Evolutionary conservation across 2,113 vertebrate genomes (phyloP).

Genomic region (Erythrolamprus reginae): DNA sequence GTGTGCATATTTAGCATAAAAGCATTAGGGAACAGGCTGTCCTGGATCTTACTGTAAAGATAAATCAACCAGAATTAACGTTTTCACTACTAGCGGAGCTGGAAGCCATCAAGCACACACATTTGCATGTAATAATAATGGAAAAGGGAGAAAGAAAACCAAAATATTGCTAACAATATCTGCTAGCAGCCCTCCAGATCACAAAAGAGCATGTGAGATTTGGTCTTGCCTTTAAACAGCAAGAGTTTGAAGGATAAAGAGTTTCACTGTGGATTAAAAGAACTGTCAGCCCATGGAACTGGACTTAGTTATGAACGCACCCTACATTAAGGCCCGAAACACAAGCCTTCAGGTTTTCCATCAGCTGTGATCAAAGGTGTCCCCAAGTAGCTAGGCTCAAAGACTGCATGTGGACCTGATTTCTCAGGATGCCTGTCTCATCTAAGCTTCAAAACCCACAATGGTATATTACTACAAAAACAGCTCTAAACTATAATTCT

Average conservation of each 20-base stretch:
- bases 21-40: slow-evolving; percentile 54
- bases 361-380: background rate
- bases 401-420: background rate
- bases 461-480: too few relatives aligned
- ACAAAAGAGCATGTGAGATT: background rate
- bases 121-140: background rate
- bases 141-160: slow-evolving; percentile 16
- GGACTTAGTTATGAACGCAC: background rate
- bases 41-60: slow-evolving; percentile 59
- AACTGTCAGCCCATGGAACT: background rate
- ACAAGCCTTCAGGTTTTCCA: background rate
- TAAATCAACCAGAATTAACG: slow-evolving; percentile 50
- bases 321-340: background rate
- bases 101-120: background rate
- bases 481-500: too few relatives aligned
- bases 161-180: background rate
- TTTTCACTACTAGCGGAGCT: slow-evolving; percentile 15
- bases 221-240: background rate
- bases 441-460: background rate
- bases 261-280: background rate
- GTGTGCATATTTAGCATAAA: slow-evolving; percentile 57
- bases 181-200: background rate
- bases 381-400: background rate
- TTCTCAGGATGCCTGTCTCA: background rate
- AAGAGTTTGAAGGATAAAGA: slow-evolving; percentile 14